Evolutionary conservation across 2,113 vertebrate genomes (phyloP).

Genomic region (Melanotaenia duboulayi): DNA sequence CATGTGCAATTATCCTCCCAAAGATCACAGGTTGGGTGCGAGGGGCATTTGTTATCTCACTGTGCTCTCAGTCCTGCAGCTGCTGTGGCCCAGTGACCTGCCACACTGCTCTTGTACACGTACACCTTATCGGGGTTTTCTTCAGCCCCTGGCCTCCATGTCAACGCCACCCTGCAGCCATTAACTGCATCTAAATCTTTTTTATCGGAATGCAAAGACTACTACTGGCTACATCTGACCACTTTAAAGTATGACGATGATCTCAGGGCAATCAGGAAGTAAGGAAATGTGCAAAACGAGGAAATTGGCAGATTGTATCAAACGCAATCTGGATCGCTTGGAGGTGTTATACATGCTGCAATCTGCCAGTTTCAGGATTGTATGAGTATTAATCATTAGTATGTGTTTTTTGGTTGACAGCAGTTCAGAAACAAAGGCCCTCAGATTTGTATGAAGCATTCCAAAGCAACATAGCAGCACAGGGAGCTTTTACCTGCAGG

Average conservation of each 20-base stretch:
- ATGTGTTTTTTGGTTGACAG: constrained; percentile 1
- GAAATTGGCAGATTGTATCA: not conserved
- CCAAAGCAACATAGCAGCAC: constrained; percentile 18
- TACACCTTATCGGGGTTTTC: constrained; percentile 42
- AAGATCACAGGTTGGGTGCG: constrained; percentile 46
- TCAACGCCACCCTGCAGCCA: constrained; percentile 18
- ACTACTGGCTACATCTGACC: not conserved
- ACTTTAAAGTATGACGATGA: not conserved
- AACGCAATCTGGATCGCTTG: not conserved
- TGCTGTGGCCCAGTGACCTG: constrained; percentile 43
- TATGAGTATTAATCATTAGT: constrained; percentile 1
- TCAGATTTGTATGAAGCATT: not conserved
- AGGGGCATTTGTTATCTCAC: constrained; percentile 59
- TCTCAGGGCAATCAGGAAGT: constrained; percentile 61
- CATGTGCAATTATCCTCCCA: not conserved
- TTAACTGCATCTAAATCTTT: not conserved
- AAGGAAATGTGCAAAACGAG: constrained; percentile 13
- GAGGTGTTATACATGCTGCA: not conserved
- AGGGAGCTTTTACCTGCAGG: constrained; percentile 88
- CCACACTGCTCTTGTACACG: constrained; percentile 65
- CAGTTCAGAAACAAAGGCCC: constrained; percentile 36
- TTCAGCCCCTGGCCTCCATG: constrained; percentile 33
- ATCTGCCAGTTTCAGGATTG: not conserved
- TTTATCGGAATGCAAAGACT: not conserved
- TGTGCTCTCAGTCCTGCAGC: constrained; percentile 46